Evolutionary conservation across 2,113 vertebrate genomes (phyloP).

Genomic region (Callipepla squamata): DNA sequence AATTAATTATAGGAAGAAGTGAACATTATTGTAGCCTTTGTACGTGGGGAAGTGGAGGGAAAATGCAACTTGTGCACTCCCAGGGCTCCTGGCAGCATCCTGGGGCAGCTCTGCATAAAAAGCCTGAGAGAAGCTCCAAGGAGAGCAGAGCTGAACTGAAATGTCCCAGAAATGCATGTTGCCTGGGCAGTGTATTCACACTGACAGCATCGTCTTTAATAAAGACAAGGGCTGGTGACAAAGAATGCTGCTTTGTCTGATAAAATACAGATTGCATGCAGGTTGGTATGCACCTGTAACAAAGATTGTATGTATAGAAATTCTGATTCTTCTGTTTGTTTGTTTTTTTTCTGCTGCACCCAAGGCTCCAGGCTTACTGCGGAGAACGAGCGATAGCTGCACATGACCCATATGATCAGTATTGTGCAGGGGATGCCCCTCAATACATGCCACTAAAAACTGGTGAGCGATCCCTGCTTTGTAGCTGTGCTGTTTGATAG

Average conservation of each 20-base stretch:
- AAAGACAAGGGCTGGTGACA: background rate
- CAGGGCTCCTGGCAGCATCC: background rate
- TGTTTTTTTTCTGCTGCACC: constrained; percentile 12
- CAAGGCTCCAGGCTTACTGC: constrained; percentile 47
- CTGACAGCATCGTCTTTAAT: background rate
- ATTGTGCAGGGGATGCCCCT: background rate
- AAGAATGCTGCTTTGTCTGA: background rate
- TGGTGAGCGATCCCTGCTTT: background rate
- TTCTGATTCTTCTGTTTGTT: background rate
- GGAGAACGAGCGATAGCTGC: constrained; percentile 47
- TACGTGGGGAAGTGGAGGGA: background rate
- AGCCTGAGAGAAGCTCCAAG: accelerated
- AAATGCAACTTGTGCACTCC: background rate
- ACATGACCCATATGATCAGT: constrained; percentile 29
- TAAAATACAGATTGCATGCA: background rate
- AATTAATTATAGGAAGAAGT: background rate
- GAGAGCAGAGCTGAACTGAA: background rate
- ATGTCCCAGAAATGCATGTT: background rate
- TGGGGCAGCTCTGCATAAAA: background rate
- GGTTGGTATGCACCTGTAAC: background rate
- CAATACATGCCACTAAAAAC: background rate
- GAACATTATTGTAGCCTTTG: background rate
- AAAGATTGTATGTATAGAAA: background rate
- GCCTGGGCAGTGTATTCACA: background rate
- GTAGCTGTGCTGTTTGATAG: background rate